Percentiles rank a stretch among this genome's conserved stretches.
phyloP scores from a whole-genome alignment of 2,113 vertebrate species.

The Gnathonemus echidnorhynchus region DNA sequence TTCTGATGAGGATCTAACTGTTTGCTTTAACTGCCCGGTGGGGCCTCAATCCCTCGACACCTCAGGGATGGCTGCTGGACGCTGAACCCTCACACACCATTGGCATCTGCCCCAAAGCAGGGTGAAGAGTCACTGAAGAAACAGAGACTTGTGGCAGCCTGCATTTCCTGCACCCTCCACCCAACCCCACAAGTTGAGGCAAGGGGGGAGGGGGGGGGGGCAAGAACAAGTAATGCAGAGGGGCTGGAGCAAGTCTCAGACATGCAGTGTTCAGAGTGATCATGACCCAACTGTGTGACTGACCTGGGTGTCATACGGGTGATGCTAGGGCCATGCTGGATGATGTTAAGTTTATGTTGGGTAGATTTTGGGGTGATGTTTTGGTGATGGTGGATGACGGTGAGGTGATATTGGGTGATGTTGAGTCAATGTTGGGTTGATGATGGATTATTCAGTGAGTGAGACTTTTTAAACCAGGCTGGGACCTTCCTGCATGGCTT shows the following conservation, averaged over 20 bases:
- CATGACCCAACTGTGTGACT: neutral
- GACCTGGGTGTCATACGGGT: neutral
- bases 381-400: neutral
- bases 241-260: no score
- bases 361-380: neutral
- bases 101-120: neutral
- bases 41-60: neutral
- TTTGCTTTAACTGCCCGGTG: neutral
- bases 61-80: neutral
- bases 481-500: neutral
- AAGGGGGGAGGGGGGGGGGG: neutral
- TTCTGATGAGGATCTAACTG: neutral
- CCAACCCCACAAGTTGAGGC: neutral
- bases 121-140: neutral
- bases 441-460: neutral
- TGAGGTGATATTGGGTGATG: neutral
- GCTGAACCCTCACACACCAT: neutral
- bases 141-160: neutral
- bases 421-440: neutral
- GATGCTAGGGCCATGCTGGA: no score
- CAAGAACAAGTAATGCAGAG: no score
- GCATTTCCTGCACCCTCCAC: neutral
- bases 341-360: neutral
- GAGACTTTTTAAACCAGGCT: neutral
- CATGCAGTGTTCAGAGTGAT: no score